Percentiles rank a stretch among this genome's conserved stretches.
Evolutionary conservation across 1,140 invertebrate genomes (phyloP).

Genomic region (Pissodes strobi): DNA sequence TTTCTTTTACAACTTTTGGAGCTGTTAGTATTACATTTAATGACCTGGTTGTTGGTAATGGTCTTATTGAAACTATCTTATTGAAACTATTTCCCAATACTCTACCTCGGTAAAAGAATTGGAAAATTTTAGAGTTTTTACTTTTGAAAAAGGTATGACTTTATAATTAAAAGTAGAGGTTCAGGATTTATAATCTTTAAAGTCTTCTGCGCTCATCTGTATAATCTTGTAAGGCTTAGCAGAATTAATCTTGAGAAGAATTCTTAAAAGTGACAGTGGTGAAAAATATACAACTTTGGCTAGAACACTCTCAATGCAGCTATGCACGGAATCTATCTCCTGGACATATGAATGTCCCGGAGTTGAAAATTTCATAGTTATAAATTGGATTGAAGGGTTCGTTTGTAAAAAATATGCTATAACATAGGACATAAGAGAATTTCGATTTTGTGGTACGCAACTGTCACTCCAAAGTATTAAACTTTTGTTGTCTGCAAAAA

Average conservation of each 20-base stretch:
- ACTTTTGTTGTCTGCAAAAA: slow-evolving; percentile 28
- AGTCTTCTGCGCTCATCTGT: slow-evolving; percentile 22
- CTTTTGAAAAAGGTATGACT: slow-evolving; percentile 27
- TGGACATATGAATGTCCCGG: slow-evolving; percentile 43
- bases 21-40: no score
- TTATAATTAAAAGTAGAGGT: slow-evolving; percentile 26
- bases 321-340: no score
- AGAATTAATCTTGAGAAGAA: slow-evolving; percentile 27
- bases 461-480: slow-evolving; percentile 43
- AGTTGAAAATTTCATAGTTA: slow-evolving; percentile 46
- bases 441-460: slow-evolving; percentile 47
- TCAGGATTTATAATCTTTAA: slow-evolving; percentile 29
- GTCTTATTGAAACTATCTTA: no score
- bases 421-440: slow-evolving; percentile 41
- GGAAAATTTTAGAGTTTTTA: no score
- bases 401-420: slow-evolving; percentile 32
- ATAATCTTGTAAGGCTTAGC: slow-evolving; percentile 28
- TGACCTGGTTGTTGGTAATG: no score
- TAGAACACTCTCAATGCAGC: slow-evolving; percentile 43
- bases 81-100: no score
- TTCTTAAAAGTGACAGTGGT: slow-evolving; percentile 32
- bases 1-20: no score
- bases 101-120: no score
- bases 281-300: slow-evolving; percentile 40
- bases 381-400: slow-evolving; percentile 30